These are phyloP conservation scores for Bergia puertoricense DNA, from an alignment of 92 coral and sea anemone species.

Conservation along the genomic window DNA sequence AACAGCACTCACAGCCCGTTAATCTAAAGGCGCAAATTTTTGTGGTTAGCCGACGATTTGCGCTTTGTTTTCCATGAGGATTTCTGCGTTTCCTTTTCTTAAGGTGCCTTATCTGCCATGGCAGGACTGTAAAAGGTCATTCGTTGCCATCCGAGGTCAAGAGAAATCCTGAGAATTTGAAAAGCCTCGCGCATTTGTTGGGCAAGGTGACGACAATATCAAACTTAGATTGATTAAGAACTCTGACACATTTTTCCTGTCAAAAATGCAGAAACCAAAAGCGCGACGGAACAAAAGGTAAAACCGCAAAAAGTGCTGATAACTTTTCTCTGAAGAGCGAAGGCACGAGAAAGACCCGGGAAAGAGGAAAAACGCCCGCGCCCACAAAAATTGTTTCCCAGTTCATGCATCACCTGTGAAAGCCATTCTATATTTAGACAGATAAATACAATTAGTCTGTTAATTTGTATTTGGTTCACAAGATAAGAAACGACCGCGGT, in stretches of 20 bases:
- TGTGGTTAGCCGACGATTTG: not conserved
- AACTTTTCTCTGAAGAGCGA: not conserved
- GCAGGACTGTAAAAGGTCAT: slow-evolving; percentile 25
- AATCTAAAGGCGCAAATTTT: slow-evolving; percentile 1
- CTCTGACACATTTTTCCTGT: slow-evolving; percentile 3
- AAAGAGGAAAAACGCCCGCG: not conserved
- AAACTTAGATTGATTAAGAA: slow-evolving; percentile 1
- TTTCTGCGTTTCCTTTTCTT: not conserved
- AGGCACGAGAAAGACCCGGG: not conserved
- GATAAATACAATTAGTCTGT: not conserved
- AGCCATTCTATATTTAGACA: not conserved
- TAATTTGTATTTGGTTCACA: not conserved
- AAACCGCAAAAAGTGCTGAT: slow-evolving; percentile 9
- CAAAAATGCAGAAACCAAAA: not conserved
- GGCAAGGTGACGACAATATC: slow-evolving; percentile 29
- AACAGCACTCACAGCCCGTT: not conserved
- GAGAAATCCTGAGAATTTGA: slow-evolving; percentile 19
- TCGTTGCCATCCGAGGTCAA: slow-evolving; percentile 9
- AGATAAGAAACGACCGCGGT: slow-evolving; percentile 27
- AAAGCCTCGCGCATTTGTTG: slow-evolving; percentile 12
- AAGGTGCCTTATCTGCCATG: slow-evolving; percentile 19
- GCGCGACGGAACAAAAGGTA: not conserved
- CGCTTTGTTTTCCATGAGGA: not conserved
- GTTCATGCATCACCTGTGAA: not conserved
- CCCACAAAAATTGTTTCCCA: not conserved